phyloP scores from a whole-genome alignment of 2,113 vertebrate species.

The Odocoileus hemionus region DNA sequence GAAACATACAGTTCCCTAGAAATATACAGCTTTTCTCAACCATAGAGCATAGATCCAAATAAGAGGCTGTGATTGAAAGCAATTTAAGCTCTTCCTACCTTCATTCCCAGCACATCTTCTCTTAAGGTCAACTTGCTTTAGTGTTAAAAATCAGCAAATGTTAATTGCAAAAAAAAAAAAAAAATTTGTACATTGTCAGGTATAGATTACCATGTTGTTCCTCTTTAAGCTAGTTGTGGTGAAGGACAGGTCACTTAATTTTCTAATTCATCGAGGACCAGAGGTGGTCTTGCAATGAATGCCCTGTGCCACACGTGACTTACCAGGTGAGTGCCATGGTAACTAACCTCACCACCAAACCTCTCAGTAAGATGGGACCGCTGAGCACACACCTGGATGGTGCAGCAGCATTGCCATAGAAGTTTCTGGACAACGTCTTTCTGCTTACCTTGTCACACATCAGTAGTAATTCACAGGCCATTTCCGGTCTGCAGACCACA shows the following conservation, averaged over 20 bases:
- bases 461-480: not conserved
- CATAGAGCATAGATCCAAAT: not conserved
- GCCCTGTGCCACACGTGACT: not conserved
- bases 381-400: not conserved
- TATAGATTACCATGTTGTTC: not conserved
- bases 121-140: not conserved
- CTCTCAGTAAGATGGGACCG: not conserved
- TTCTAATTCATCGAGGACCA: not conserved
- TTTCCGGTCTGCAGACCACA: not conserved
- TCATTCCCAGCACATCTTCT: not conserved
- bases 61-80: not conserved
- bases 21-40: not conserved
- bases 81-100: not conserved
- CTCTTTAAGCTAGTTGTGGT: not conserved
- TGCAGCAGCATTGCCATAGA: not conserved
- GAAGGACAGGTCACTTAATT: not conserved
- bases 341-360: not conserved
- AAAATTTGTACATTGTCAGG: not conserved
- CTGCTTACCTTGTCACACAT: not conserved
- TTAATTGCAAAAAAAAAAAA: not conserved
- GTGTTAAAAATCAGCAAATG: conserved; percentile 4
- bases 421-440: not conserved
- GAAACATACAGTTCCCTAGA: not conserved
- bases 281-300: rapidly evolving
- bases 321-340: rapidly evolving